Percentiles rank a stretch among this genome's conserved stretches.
phyloP scores from a whole-genome alignment of 2,888 invertebrate species.

The Agonum fuliginosum region DNA sequence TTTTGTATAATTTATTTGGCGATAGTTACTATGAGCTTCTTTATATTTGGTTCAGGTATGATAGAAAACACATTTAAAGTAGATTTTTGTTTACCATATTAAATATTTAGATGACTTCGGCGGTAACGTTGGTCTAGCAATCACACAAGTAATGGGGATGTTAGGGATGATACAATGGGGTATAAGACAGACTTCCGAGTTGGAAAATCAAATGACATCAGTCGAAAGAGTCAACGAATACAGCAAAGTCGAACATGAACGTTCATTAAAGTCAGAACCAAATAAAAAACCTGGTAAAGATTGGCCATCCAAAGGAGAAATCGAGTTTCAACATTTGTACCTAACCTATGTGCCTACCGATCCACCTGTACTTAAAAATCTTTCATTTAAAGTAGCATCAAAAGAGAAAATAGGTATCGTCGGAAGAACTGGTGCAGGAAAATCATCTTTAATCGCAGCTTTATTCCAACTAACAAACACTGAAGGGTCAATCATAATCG shows the following conservation, averaged over 20 bases:
- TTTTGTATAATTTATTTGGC: conserved; percentile 91
- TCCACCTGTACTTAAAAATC: conserved; percentile 82
- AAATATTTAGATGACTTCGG: conserved; percentile 74
- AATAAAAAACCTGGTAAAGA: conserved; percentile 79
- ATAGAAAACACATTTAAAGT: background rate
- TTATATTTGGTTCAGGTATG: conserved; percentile 79
- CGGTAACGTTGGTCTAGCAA: conserved; percentile 86
- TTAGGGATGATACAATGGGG: conserved; percentile 81
- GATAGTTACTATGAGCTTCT: conserved; percentile 89
- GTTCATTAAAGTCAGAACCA: conserved; percentile 78
- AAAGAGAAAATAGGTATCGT: conserved; percentile 83
- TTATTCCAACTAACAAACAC: conserved; percentile 85
- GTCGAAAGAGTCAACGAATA: conserved; percentile 92
- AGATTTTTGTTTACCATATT: conserved; percentile 38
- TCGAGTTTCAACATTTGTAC: conserved; percentile 79
- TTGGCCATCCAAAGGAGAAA: conserved; percentile 81
- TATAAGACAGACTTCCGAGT: conserved; percentile 89
- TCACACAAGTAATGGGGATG: conserved; percentile 87
- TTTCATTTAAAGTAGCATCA: conserved; percentile 78
- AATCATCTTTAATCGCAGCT: conserved; percentile 81
- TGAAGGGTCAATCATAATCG: conserved; percentile 84
- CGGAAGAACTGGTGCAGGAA: conserved; percentile 86
- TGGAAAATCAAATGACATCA: conserved; percentile 89
- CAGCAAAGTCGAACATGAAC: conserved; percentile 81
- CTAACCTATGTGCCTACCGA: conserved; percentile 82